phyloP scores from a whole-genome alignment of 2,888 invertebrate genomes.

The Trilocha varians region DNA sequence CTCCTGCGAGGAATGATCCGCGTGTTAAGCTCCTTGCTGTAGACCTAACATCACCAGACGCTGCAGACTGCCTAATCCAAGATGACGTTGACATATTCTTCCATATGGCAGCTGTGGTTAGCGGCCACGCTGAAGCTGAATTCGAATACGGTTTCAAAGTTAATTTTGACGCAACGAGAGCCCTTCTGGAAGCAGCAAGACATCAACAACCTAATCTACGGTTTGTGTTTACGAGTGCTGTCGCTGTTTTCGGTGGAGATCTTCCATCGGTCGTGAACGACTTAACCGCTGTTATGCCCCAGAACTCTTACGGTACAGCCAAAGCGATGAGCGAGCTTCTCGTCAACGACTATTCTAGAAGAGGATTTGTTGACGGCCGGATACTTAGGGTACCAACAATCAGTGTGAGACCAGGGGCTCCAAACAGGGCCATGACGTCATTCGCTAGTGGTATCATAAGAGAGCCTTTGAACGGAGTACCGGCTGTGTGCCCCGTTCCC shows the following conservation, averaged over 20 bases:
- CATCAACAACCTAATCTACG: constrained; percentile 19
- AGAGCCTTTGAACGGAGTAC: constrained; percentile 31
- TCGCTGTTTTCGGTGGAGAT: constrained; percentile 34
- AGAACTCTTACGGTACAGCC: constrained; percentile 36
- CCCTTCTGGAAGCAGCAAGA: constrained; percentile 32
- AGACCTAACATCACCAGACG: constrained; percentile 10
- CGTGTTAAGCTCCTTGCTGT: constrained; percentile 21
- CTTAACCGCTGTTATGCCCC: constrained; percentile 29
- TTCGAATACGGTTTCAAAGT: constrained; percentile 35
- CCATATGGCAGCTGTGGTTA: constrained; percentile 41
- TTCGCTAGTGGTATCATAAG: constrained; percentile 39
- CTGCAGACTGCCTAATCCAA: constrained; percentile 22
- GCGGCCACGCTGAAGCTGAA: constrained; percentile 40
- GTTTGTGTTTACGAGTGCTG: constrained; percentile 34
- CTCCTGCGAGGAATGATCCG: constrained; percentile 16
- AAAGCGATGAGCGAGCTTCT: constrained; percentile 42
- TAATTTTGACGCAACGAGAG: constrained; percentile 38
- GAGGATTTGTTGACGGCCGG: constrained; percentile 33
- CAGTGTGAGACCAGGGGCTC: constrained; percentile 30
- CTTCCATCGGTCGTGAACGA: constrained; percentile 27
- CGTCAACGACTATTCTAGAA: constrained; percentile 35
- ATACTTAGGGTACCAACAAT: constrained; percentile 38
- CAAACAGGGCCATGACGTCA: constrained; percentile 43
- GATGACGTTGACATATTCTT: constrained; percentile 26
- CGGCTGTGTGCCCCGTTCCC: constrained; percentile 28